Base-by-base conservation (phyloP, 2,888 invertebrate genomes). In the Cryptus armator region DNA sequence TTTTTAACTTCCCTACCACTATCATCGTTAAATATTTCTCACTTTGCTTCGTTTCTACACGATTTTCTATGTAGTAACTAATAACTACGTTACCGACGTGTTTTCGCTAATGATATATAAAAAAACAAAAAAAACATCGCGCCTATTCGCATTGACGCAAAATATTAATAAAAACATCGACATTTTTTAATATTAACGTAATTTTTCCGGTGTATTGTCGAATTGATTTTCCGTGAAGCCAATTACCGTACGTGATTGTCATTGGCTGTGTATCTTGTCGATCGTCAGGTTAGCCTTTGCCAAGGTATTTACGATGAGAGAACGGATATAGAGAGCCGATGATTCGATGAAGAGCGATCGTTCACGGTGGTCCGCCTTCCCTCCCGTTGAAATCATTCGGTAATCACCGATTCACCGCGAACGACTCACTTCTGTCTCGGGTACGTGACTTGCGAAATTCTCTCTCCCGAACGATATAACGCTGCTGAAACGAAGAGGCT, bases 391-490 rank as follows among this genome's bases (percentile, higher is more conserved):
- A 77, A 83, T 83, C 83, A 83, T 86, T 86, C 83, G 83, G 83
- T 86, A 86, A 83, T 86, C 85, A 81, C 77, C 83, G 85, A 83
- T 83, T 83, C 77, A 83, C 81, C 81, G 78, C 80, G 81, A 81
- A 84, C 84, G 84, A 86, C 83, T 86, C 83, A 86, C 83, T 86
- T 86, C 74, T 77, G 77, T 81, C 37, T 37, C 84, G 72, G 81
- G 81, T 77, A 81, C 81, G 80, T 86, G 85, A 86, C 85, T 78
- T 53, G 83, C 74, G 24, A 77, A 77, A 81, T 72, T 81, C 72
- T 70, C 72, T 48, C 51, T 53, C 78, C 29, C 62, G 29, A 62
- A 62, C 62, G 62, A 24, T 7, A 62, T 67, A 77, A 67, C 81
- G 62, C 66, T 82, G 24, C 66, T 71, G 76, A 59, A 29, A 67